Evolutionary conservation across 2,113 vertebrate genomes (phyloP).

Genomic region (Etia nguti): DNA sequence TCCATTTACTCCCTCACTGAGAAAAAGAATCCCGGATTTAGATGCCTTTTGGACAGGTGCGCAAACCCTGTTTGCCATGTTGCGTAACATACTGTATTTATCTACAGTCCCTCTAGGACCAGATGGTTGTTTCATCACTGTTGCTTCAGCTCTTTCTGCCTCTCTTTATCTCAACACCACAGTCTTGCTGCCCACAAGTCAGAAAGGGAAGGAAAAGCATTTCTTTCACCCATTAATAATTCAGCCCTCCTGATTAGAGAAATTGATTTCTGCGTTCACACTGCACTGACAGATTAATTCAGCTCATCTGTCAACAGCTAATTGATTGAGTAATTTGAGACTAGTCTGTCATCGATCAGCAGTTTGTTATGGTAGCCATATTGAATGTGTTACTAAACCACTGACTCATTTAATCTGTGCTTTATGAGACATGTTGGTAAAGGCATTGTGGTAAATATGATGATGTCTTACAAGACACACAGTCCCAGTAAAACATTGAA

Average conservation of each 20-base stretch:
- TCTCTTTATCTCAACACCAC: background rate
- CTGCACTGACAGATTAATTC: constrained; percentile 28
- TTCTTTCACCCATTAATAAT: constrained; percentile 43
- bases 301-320: constrained; percentile 41
- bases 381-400: background rate
- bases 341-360: constrained; percentile 31
- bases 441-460: background rate
- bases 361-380: constrained; percentile 30
- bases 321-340: constrained; percentile 47
- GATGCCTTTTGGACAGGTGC: background rate
- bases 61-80: constrained; percentile 1
- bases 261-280: constrained; percentile 40
- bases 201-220: constrained; percentile 5
- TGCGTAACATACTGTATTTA: constrained; percentile 11
- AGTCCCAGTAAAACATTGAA: background rate
- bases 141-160: background rate
- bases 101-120: background rate
- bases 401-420: background rate
- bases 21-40: constrained; percentile 5
- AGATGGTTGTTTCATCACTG: constrained; percentile 14
- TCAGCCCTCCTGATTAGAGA: constrained; percentile 39
- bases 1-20: background rate
- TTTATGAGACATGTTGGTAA: background rate
- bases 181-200: background rate
- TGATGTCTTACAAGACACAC: background rate